Conservation (phyloP, 1,140 invertebrate genomes). For the Portunus trituberculatus region DNA sequence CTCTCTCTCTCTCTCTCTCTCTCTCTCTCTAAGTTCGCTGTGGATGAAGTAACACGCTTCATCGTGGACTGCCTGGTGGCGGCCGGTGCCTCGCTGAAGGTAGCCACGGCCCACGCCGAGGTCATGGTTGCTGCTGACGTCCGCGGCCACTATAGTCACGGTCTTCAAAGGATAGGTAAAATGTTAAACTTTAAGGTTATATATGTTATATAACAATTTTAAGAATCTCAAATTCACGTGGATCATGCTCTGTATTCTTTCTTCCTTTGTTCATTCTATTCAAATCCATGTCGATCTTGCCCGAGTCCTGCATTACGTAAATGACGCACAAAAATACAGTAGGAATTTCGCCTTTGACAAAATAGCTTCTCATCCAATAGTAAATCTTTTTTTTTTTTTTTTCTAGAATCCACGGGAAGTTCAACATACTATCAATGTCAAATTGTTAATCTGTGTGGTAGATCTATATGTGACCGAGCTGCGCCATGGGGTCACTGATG, state of each 20-base stretch:
- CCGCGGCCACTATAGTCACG: slow-evolving; percentile 94
- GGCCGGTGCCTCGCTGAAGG: slow-evolving; percentile 84
- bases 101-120: slow-evolving; percentile 88
- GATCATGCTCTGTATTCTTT: neutral
- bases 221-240: too few species aligned
- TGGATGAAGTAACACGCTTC: slow-evolving; percentile 87
- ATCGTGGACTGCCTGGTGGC: slow-evolving; percentile 87
- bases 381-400: too few species aligned
- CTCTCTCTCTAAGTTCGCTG: slow-evolving; percentile 29
- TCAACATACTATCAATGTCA: too few species aligned
- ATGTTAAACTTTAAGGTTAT: too few species aligned
- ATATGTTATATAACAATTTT: too few species aligned
- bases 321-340: too few species aligned
- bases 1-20: neutral
- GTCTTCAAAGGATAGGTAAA: slow-evolving; percentile 91
- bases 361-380: too few species aligned
- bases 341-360: too few species aligned
- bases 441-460: neutral
- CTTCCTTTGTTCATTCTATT: too few species aligned
- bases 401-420: too few species aligned
- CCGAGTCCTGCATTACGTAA: too few species aligned
- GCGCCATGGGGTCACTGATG: slow-evolving; percentile 80
- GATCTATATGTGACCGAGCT: slow-evolving; percentile 84
- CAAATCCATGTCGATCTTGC: too few species aligned
- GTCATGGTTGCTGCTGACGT: slow-evolving; percentile 91